Base-by-base conservation (phyloP, 2,888 invertebrate species). In the Spialia ferax region DNA sequence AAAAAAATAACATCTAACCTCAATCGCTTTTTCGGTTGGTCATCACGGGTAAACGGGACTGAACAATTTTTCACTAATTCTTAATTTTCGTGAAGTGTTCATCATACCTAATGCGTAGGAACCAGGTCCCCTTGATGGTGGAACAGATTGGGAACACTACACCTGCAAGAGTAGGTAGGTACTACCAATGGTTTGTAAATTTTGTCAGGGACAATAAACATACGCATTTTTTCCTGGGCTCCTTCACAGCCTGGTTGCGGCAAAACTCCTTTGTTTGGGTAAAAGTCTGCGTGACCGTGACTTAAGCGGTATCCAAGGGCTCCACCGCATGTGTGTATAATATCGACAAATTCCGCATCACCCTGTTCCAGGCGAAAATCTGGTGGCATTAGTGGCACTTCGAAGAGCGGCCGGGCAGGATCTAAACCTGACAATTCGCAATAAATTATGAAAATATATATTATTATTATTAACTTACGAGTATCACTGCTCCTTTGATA, bases 291-390 rank as follows among this genome's bases (percentile, higher is more conserved):
- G 78, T 96, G 95, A 0, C 97, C 97, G 18, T 96, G 91, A 4
- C 96, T 93, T 29, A 81, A 75, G n/a, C 79, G 76, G 72, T 95
- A 95, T 0, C 97, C 97, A 38, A 95, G 89, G 52, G 95, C 88
- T 0, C 96, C 97, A 0, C 94, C 95, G 74, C 95, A 95, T 0
- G 96, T 96, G 78, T 97, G 97, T 61, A 97, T 96, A 0, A 97
- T 94, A 79, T 97, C 97, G 0, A 96, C 97, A 77, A 96, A 97
- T 22, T 92, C 85, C 0, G 97, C 97, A 80, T 97, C 97, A 2
- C 89, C 94, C 32, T 86, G 85, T 73, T 96, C 96, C 56, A 97
- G 86, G 1, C 88, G 84, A 73, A 78, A 89, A 61, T 85, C 78
- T 11, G 69, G 69, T n/a, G 79, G 76, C 85, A 90, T 84, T 71